Base-by-base conservation (phyloP, 2,888 invertebrate species). In the Clusia tigrina region DNA sequence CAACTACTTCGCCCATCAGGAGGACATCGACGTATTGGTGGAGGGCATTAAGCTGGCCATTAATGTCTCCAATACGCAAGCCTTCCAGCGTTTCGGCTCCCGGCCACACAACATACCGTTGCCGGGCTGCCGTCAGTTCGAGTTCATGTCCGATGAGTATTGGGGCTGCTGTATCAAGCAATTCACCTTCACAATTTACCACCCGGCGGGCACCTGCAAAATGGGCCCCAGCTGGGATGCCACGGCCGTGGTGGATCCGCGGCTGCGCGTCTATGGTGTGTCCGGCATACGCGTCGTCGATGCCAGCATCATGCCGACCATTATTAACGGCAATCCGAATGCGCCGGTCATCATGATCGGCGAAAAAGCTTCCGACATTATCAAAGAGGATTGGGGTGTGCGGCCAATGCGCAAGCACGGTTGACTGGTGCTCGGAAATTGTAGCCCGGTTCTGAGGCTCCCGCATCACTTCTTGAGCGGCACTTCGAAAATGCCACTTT, bases 271-370 rank as follows among this genome's bases (percentile, higher is more conserved):
- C 1, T 89, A 93, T 69, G 94, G 94, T 0, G 88, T 94, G 0
- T 88, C 89, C 1, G 90, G 91, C 25, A 82, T 94, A 23, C 86
- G 94, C 65, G 92, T 94, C 0, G 90, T 90, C 0, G 94, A 94
- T 78, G 94, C 93, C 0, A 93, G 93, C 67, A 90, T 95, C 58
- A 95, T 95, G 94, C 95, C 95, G 0, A 89, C 88, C 1, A 94
- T 95, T 65, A 89, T 94, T 15, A 94, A 93, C 78, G 95, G 95
- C 0, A 95, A 95, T 84, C 94, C 95, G 0, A 95, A 95, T 80
- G 95, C 94, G 1, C 94, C 94, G 0, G 89, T 90, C 1, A 93
- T 95, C 52, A 95, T 95, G 93, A 94, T 95, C 58, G 95, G 91
- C 0, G 95, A 95, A 76, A 95, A 95, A 80, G 94, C 89, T 0